These are phyloP conservation scores for Sebastes dallii DNA, from an alignment of 2,797 vertebrate genomes.

Conservation along the genomic window DNA sequence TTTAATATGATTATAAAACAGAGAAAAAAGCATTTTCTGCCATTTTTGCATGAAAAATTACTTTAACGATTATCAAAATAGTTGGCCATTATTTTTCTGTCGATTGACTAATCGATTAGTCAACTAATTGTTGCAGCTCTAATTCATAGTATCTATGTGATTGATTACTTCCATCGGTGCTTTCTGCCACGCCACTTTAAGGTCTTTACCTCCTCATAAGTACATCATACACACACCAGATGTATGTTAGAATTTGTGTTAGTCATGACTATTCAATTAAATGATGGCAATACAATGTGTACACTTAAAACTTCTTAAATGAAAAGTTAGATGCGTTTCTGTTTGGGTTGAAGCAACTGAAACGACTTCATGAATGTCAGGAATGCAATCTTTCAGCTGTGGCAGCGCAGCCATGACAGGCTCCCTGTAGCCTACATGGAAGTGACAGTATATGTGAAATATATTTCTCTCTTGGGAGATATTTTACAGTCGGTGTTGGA, in stretches of 20 bases:
- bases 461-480: conserved; percentile 21
- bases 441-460: conserved; percentile 25
- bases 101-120: too few species aligned
- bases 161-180: background rate
- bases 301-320: background rate
- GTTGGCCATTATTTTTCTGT: too few species aligned
- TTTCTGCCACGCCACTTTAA: background rate
- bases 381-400: conserved; percentile 8
- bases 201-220: background rate
- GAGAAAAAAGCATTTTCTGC: too few species aligned
- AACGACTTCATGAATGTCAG: background rate
- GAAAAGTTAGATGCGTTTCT: background rate
- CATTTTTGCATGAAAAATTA: too few species aligned
- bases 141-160: background rate
- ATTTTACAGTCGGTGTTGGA: conserved; percentile 26
- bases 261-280: background rate
- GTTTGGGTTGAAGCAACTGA: background rate
- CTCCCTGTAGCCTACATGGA: background rate
- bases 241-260: background rate
- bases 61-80: too few species aligned
- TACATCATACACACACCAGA: background rate
- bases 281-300: background rate
- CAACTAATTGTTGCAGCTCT: too few species aligned
- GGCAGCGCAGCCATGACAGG: background rate
- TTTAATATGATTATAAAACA: too few species aligned